Evolutionary conservation across 2,113 vertebrate species (phyloP).

Genomic region (Acrocephalus kingi): DNA sequence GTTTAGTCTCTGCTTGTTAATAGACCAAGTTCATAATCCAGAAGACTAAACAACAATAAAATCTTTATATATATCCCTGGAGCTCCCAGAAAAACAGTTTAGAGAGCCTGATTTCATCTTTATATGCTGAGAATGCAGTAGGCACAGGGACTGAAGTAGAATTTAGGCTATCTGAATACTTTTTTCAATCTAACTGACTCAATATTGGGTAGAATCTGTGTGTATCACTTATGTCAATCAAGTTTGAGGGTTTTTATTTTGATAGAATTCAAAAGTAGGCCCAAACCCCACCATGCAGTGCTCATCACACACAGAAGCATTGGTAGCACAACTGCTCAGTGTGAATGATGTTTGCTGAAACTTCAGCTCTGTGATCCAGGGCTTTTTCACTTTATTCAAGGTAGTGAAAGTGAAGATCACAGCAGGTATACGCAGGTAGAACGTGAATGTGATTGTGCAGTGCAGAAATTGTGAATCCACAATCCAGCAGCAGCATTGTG

Average conservation of each 20-base stretch:
- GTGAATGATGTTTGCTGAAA: background rate
- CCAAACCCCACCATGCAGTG: background rate
- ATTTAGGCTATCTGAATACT: background rate
- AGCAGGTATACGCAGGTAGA: background rate
- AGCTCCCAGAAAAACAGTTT: background rate
- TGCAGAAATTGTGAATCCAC: background rate
- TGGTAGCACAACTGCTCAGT: background rate
- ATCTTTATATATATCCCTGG: background rate
- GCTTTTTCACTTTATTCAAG: background rate
- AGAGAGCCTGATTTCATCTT: background rate
- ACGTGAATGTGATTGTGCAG: background rate
- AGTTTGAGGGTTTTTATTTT: background rate
- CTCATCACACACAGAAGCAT: accelerated
- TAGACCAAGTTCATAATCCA: background rate
- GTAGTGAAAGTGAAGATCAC: background rate
- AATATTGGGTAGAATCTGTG: background rate
- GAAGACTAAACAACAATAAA: background rate
- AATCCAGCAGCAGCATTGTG: background rate
- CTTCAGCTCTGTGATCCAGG: background rate
- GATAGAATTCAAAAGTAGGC: background rate
- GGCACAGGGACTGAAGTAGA: background rate
- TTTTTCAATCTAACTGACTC: background rate
- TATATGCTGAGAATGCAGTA: background rate
- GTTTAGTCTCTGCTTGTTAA: background rate
- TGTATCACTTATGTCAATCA: background rate